phyloP scores from a whole-genome alignment of 2,888 invertebrate genomes.

The Cephonodes hylas region DNA sequence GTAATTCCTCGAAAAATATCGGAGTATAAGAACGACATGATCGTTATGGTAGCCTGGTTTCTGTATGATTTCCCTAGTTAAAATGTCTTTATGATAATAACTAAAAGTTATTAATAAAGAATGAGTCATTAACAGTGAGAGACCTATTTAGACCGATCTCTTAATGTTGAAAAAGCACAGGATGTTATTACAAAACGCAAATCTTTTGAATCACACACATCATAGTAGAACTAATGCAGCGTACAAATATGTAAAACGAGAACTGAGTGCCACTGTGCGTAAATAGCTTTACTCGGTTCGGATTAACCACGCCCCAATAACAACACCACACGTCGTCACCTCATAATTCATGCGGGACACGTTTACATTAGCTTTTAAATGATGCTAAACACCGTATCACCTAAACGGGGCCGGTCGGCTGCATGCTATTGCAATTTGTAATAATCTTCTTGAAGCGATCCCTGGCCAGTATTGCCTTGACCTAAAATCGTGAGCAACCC shows the following conservation, averaged over 20 bases:
- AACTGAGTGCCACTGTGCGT: constrained; percentile 8
- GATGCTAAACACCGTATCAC: constrained; percentile 29
- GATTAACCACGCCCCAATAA: constrained; percentile 15
- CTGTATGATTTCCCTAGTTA: too few species aligned
- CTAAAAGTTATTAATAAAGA: too few species aligned
- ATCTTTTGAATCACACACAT: background rate
- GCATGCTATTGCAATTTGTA: constrained; percentile 37
- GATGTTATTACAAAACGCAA: background rate
- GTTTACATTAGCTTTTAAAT: constrained; percentile 30
- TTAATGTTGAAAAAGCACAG: background rate
- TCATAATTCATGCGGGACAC: constrained; percentile 15
- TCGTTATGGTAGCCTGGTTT: too few species aligned
- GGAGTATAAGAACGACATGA: too few species aligned
- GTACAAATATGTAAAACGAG: background rate
- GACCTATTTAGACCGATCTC: background rate
- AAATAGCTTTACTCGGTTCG: constrained; percentile 4
- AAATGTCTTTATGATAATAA: too few species aligned
- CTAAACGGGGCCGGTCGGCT: constrained; percentile 29
- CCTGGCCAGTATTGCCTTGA: constrained; percentile 68
- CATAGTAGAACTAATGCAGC: background rate
- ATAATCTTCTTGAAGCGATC: constrained; percentile 60
- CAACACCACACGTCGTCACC: constrained; percentile 2
- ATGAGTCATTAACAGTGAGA: too few species aligned
- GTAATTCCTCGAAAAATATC: too few species aligned
- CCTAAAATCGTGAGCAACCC: constrained; percentile 64